phyloP scores from a whole-genome alignment of 2,797 vertebrate genomes.

The Spinus pinus region DNA sequence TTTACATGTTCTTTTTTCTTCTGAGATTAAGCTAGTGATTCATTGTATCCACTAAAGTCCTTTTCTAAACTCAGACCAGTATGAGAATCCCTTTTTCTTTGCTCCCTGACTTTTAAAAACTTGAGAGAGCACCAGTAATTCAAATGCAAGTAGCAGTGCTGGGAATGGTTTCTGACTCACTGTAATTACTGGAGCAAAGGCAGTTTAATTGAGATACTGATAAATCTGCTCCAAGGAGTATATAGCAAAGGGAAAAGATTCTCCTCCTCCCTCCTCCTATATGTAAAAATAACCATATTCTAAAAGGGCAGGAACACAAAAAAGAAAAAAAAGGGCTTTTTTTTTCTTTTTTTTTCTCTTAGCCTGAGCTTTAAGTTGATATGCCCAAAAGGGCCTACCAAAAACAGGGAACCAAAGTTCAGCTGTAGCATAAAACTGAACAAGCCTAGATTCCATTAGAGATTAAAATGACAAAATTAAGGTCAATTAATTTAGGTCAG shows the following conservation, averaged over 20 bases:
- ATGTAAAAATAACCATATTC: background rate
- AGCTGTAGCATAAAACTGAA: background rate
- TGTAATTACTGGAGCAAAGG: slow-evolving; percentile 21
- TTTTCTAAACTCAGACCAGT: background rate
- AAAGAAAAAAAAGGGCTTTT: accelerated
- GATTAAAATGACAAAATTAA: slow-evolving; percentile 47
- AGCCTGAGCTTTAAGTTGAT: background rate
- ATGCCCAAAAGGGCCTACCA: background rate
- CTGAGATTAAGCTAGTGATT: background rate
- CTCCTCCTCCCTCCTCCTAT: background rate
- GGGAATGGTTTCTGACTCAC: background rate
- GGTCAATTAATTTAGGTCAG: slow-evolving; percentile 28
- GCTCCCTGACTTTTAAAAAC: background rate
- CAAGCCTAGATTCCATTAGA: background rate
- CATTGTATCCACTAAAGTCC: background rate
- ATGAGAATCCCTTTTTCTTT: background rate
- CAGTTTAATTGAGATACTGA: background rate
- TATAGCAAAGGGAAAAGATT: background rate
- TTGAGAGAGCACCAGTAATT: background rate
- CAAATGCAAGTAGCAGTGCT: background rate
- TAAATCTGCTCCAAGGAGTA: background rate
- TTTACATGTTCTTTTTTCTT: background rate
- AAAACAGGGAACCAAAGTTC: background rate
- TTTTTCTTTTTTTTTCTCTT: background rate
- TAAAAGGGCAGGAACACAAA: background rate